These are phyloP conservation scores for Gambusia affinis DNA, from an alignment of 2,113 vertebrate species.

Conservation along the genomic window DNA sequence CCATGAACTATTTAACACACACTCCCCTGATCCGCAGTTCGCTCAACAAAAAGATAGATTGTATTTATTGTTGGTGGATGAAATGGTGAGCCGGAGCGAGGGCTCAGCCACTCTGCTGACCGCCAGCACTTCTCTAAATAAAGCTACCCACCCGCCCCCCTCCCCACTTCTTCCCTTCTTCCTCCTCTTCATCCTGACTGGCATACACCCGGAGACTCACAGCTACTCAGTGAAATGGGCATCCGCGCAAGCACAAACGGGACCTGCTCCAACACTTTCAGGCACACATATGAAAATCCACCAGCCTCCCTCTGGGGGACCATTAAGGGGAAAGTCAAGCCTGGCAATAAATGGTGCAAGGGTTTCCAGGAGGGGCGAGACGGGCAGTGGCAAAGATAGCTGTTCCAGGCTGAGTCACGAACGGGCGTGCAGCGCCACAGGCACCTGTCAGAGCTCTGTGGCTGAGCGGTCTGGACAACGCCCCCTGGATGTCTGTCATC, in stretches of 20 bases:
- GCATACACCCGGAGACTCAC: slow-evolving; percentile 18
- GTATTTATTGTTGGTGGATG: slow-evolving; percentile 27
- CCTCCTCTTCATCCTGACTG: slow-evolving; percentile 9
- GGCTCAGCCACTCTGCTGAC: slow-evolving; percentile 22
- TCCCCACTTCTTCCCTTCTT: no score
- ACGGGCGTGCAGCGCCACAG: slow-evolving; percentile 25
- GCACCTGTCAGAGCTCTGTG: slow-evolving; percentile 37
- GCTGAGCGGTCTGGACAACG: slow-evolving; percentile 52
- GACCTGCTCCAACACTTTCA: slow-evolving; percentile 6
- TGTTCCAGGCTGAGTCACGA: slow-evolving; percentile 34
- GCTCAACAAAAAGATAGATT: slow-evolving; percentile 47
- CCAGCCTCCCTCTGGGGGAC: slow-evolving; percentile 35
- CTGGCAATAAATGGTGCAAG: slow-evolving; percentile 13
- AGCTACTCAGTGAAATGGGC: slow-evolving; percentile 17
- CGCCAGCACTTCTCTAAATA: slow-evolving; percentile 48
- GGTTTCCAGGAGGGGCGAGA: slow-evolving; percentile 28
- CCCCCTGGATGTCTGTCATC: slow-evolving; percentile 24
- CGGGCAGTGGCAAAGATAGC: slow-evolving; percentile 31
- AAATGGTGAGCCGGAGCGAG: slow-evolving; percentile 20
- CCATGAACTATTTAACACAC: background rate
- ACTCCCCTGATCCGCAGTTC: slow-evolving; percentile 7
- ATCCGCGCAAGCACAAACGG: slow-evolving; percentile 20
- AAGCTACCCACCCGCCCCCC: background rate
- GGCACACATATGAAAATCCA: slow-evolving; percentile 8
- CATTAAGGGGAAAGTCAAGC: slow-evolving; percentile 48